Conservation (phyloP, 23 tunicate genomes). For the Oikopleura vanhoeffeni region DNA sequence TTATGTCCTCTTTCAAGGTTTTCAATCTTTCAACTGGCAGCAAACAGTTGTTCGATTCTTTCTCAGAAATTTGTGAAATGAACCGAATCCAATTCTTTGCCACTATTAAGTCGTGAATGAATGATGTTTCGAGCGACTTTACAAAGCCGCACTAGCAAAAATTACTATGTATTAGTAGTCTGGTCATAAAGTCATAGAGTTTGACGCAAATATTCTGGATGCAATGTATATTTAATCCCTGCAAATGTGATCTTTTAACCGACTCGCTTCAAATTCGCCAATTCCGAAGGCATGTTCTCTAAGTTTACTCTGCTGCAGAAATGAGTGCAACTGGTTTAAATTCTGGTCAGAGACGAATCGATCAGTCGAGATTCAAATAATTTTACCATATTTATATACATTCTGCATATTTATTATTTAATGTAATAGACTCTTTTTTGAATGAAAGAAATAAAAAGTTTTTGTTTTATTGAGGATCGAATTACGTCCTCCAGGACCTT, state of each 20-base stretch:
- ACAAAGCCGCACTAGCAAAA: neutral
- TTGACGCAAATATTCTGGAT: neutral
- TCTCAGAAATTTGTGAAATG: neutral
- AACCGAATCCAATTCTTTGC: neutral
- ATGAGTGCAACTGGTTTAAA: neutral
- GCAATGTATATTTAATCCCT: neutral
- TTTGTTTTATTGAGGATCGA: neutral
- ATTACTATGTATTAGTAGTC: neutral
- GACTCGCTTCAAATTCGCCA: neutral
- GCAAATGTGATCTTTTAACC: neutral
- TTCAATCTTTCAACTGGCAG: neutral
- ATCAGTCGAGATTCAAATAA: neutral
- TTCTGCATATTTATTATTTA: neutral
- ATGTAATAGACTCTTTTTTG: neutral
- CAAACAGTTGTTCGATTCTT: neutral
- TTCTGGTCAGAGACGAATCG: neutral
- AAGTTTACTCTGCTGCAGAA: neutral
- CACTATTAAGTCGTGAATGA: neutral
- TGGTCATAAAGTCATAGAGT: neutral
- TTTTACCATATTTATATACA: neutral
- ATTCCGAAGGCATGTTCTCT: neutral
- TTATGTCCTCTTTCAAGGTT: neutral
- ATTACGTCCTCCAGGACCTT: neutral
- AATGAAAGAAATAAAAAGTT: neutral
- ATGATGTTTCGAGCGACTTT: neutral